A percentile compares a stretch with the other conserved stretches of the same genome.
phyloP scores from a whole-genome alignment of 1,140 invertebrate species.

The Drosophila kurseongensis region DNA sequence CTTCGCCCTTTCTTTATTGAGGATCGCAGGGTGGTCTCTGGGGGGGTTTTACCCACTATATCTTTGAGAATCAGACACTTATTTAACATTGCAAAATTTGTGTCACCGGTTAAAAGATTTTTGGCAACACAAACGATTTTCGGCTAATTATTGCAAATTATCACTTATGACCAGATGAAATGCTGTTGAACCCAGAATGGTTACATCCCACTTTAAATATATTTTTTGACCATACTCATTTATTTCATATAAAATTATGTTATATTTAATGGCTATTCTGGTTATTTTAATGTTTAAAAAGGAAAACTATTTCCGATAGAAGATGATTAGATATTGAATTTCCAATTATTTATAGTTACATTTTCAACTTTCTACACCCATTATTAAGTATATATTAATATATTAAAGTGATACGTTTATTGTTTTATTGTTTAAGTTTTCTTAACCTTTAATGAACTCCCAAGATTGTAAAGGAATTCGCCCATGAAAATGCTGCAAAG shows the following conservation, averaged over 20 bases:
- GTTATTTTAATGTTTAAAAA: too few species aligned
- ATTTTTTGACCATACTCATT: background rate
- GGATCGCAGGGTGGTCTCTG: background rate
- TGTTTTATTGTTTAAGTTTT: too few species aligned
- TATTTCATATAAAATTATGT: too few species aligned
- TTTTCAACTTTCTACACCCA: too few species aligned
- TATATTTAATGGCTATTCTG: too few species aligned
- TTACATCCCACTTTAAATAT: background rate
- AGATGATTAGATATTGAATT: too few species aligned
- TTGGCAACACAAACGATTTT: conserved; percentile 43
- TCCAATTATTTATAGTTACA: too few species aligned
- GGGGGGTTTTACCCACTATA: conserved; percentile 1
- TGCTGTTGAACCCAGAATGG: conserved; percentile 26
- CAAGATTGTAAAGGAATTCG: conserved; percentile 4
- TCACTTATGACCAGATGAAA: conserved; percentile 16
- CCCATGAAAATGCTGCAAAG: conserved; percentile 4
- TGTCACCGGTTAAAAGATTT: conserved; percentile 44
- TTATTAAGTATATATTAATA: too few species aligned
- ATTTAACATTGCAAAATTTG: conserved; percentile 56
- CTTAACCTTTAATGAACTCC: background rate
- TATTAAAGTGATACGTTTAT: too few species aligned
- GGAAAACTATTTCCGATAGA: too few species aligned
- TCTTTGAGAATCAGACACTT: conserved; percentile 11
- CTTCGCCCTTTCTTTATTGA: conserved; percentile 39
- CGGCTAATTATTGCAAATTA: conserved; percentile 37